Conservation (phyloP, 2,113 vertebrate species). For the Catagonus wagneri region DNA sequence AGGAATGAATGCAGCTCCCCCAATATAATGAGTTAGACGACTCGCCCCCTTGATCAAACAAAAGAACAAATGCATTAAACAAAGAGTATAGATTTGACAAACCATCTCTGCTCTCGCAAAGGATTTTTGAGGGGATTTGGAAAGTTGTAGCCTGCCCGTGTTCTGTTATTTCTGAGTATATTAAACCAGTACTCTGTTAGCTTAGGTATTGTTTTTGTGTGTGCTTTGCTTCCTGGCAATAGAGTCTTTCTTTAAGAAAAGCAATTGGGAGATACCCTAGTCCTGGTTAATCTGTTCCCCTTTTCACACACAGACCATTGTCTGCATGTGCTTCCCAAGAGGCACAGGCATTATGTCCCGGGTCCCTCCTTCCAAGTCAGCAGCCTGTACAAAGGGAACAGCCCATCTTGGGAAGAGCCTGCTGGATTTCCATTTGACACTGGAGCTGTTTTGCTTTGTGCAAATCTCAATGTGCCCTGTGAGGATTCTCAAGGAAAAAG, state of each 20-base stretch:
- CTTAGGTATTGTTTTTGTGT: conserved; percentile 81
- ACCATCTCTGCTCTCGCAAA: conserved; percentile 73
- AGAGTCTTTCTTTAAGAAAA: conserved; percentile 82
- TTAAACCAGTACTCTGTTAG: conserved; percentile 81
- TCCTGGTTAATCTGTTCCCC: conserved; percentile 71
- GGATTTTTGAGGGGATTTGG: conserved; percentile 79
- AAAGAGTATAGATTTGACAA: conserved; percentile 82
- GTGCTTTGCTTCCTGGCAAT: conserved; percentile 81
- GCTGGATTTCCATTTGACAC: conserved; percentile 78
- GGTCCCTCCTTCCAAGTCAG: conserved; percentile 61
- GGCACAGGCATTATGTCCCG: conserved; percentile 60
- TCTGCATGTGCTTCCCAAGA: conserved; percentile 75
- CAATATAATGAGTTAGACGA: conserved; percentile 74
- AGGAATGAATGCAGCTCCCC: conserved; percentile 78
- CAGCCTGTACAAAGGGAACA: conserved; percentile 66
- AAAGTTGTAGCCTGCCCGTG: conserved; percentile 69
- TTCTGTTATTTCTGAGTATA: conserved; percentile 78
- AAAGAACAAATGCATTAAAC: conserved; percentile 82
- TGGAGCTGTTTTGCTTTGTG: conserved; percentile 73
- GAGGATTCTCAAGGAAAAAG: conserved; percentile 66
- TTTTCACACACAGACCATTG: conserved; percentile 68
- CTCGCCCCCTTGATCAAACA: conserved; percentile 77
- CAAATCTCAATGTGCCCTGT: conserved; percentile 75
- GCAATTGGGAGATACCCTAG: conserved; percentile 77
- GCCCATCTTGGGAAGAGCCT: conserved; percentile 76